Evolutionary conservation across 2,888 invertebrate species (phyloP), one percentile per base, ranked within the genome.

Genomic region (Odontothrips loti): DNA sequence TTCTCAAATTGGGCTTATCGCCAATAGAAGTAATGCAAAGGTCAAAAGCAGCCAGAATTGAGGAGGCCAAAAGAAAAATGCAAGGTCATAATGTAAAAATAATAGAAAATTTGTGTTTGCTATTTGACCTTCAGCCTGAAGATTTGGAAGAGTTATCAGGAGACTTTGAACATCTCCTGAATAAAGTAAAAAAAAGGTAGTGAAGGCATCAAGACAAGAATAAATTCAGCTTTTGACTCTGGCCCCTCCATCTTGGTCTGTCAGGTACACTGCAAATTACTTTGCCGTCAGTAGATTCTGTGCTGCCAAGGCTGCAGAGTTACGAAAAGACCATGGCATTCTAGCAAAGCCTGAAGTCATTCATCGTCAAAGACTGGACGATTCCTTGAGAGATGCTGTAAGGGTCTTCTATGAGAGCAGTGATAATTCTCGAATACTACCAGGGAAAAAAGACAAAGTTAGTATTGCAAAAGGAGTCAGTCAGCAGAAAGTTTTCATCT

Each of bases 391-490:
- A 20, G 20, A 79, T 78, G 68, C 68, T 75, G 79, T 81, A 23
- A 81, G 6, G 79, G 80, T 80, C 34, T 83, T 83, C 81, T 83
- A 83, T 79, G 81, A 81, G 34, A 79, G 75, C 47, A 82, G 83
- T 80, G 82, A 83, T 63, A 80, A 81, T 80, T 80, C 81, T 80
- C 79, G 81, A 27, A n/a, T 83, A 27, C 80, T 83, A 80, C 82
- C 84, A n/a, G 83, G 82, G 11, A 80, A 78, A 47, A 83, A 83
- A 82, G 82, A 83, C 51, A 80, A 58, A 79, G 80, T 82, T 4
- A 82, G 82, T 79, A 43, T 82, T 48, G 20, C 34, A 43, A 79
- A 81, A 43, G 81, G 80, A 23, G 68, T 68, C 27, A 75, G 80
- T 34, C 51, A 79, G 43, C 80, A 81, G 80, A 83, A 83, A 81